Base-by-base conservation (phyloP, 2,888 invertebrate genomes). In the Drosophila atripex region DNA sequence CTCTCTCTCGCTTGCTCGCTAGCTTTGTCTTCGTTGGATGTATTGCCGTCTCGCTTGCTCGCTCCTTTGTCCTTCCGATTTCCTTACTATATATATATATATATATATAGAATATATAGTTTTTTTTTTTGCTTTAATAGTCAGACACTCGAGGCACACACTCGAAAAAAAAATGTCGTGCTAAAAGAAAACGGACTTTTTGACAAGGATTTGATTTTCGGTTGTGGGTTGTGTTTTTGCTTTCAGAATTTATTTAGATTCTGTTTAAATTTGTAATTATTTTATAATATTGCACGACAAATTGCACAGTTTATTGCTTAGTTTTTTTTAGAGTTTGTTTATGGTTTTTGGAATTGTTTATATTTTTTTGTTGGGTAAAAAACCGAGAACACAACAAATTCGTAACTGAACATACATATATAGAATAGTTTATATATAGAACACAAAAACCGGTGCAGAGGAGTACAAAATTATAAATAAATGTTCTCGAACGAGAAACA, bases 381-480 rank as follows among this genome's bases (percentile, higher is more conserved):
- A 88, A 84, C 86, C 85, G 85, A 84, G 78, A 86, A 89, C 87
- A 86, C 87, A 88, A 88, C 88, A 85, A 87, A 88, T 80, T 86
- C 77, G 78, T 84, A 88, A 89, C 89, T 87, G 80, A 89, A 88
- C 38, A 72, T 86, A 82, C 85, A 84, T 45, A 61, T 63, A 63
- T 63, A 63, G 63, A 63, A 41, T 41, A 63, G 63, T 66, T 52
- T 52, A 52, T 54, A 46, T 63, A 69, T 86, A 82, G 85, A 88
- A 88, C 88, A 88, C 80, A 86, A 84, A 83, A 88, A 88, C 88
- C 86, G 88, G 89, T 89, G 89, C 89, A 90, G 89, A 89, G 90
- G 89, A 89, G 88, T 90, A 89, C 89, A 89, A 89, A 89, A 89
- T 90, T 88, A 90, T 86, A 89, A 90, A 90, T 90, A 90, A 90